Evolutionary conservation across 2,113 vertebrate genomes (phyloP).

Genomic region (Corythaeola cristata): DNA sequence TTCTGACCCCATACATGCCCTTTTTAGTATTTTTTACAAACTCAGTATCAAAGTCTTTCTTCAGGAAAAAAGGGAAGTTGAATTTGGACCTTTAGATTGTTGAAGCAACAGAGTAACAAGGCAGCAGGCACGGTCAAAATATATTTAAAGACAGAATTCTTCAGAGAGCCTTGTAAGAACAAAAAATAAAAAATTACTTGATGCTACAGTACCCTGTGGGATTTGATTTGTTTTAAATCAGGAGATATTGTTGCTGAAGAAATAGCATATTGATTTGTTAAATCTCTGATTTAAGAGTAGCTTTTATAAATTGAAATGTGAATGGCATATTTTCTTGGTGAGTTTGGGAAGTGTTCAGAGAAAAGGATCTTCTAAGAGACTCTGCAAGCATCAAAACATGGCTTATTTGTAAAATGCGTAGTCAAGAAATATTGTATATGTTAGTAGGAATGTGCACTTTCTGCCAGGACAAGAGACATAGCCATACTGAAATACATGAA

Average conservation of each 20-base stretch:
- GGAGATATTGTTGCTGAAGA: not conserved
- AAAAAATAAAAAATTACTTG: not conserved
- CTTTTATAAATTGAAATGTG: not conserved
- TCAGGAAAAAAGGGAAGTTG: not conserved
- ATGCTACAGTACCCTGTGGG: not conserved
- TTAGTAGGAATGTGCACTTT: not conserved
- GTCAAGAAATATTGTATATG: not conserved
- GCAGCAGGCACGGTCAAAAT: not conserved
- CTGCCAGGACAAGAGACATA: not conserved
- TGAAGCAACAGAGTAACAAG: not conserved
- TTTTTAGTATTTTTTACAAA: not conserved
- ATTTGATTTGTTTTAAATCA: slow-evolving; percentile 17
- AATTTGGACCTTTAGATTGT: not conserved
- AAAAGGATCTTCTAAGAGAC: not conserved
- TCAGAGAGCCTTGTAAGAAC: not conserved
- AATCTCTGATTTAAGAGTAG: not conserved
- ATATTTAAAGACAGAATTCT: slow-evolving; percentile 2
- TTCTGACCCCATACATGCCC: not conserved
- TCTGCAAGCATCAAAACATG: not conserved
- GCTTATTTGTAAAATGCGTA: not conserved
- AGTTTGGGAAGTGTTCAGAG: not conserved
- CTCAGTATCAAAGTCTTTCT: not conserved
- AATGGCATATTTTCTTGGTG: not conserved
- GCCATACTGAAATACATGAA: not conserved
- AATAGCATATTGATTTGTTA: slow-evolving; percentile 14